Percentiles rank a stretch among this genome's conserved stretches.
Conservation (phyloP, 2,113 vertebrate genomes). For the Epinephelus moara region DNA sequence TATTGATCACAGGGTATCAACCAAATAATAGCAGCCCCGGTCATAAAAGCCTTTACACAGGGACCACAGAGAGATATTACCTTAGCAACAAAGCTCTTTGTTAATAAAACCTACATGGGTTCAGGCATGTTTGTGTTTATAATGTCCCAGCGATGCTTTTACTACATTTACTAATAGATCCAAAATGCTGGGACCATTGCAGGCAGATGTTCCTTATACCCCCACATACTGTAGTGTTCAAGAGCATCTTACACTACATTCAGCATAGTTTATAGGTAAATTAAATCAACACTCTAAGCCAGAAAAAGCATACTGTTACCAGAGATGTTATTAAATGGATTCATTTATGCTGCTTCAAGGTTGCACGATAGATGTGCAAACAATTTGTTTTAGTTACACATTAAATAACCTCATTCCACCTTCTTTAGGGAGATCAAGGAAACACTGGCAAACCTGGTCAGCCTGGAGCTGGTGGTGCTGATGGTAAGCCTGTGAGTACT, state of each 20-base stretch:
- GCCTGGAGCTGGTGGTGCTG: slow-evolving; percentile 94
- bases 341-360: slow-evolving; percentile 13
- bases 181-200: slow-evolving; percentile 54
- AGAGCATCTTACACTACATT: slow-evolving; percentile 43
- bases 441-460: slow-evolving; percentile 87
- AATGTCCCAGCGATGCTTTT: slow-evolving; percentile 68
- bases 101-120: slow-evolving; percentile 49
- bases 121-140: slow-evolving; percentile 73
- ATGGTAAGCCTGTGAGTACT: slow-evolving; percentile 99
- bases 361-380: not conserved
- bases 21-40: slow-evolving; percentile 13
- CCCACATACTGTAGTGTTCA: slow-evolving; percentile 24
- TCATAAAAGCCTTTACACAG: slow-evolving; percentile 46
- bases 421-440: slow-evolving; percentile 90
- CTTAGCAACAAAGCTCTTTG: slow-evolving; percentile 28
- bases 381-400: not conserved
- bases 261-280: slow-evolving; percentile 35
- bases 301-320: slow-evolving; percentile 26
- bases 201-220: slow-evolving; percentile 67
- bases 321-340: slow-evolving; percentile 18
- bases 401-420: not conserved
- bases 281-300: slow-evolving; percentile 25
- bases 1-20: slow-evolving; percentile 51
- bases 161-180: slow-evolving; percentile 64
- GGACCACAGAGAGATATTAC: slow-evolving; percentile 37